Base-by-base conservation (phyloP, 2,113 vertebrate species). In the Halcyon senegalensis region DNA sequence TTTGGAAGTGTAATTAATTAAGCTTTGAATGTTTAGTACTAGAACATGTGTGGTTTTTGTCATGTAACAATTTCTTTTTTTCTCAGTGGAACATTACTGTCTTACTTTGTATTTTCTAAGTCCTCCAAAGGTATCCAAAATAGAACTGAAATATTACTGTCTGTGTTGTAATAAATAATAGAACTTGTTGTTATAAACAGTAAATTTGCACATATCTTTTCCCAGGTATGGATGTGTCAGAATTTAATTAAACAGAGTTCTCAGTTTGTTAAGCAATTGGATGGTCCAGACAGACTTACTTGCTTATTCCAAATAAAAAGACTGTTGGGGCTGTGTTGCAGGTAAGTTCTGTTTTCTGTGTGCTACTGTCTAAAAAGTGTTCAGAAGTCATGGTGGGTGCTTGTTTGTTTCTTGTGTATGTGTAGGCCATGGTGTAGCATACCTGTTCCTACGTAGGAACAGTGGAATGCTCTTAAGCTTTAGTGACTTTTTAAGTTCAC, bases 281-380 rank as follows among this genome's bases (percentile, higher is more conserved):
- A 98, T 35, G 99, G 99, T 66, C 98, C 98, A 51, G 98, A 99
- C 92, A 98, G 98, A 91, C 98, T 99, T 51, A 99, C 98, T 2
- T 99, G 99, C 96, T 92, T 99, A 84, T 99, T 99, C 98, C 99
- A 99, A 96, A 99, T 99, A 97, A 99, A 99, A 98, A 98, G 99
- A 94, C 96, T 99, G 84, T 98, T 99, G 96, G 99, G 99, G 81
- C 98, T 99, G 58, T 99, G 99, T 96, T 99, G 99, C 99, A 99
- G 99, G 99, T 99, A 98, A 97, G 30, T 78, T 33, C 16, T 76
- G 48, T 80, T 18, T 83, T 8, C 5, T 75, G 0, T 66, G 10
- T 46, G 23, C 31, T 85, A 1, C 23, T 74, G 2, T 56, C 7
- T 87, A 58, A 59, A 63, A 64, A 17, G 5, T 6, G 9, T 69